These are phyloP conservation scores for Sporophila hypoxantha DNA, from an alignment of 2,113 vertebrate species.

Conservation along the genomic window DNA sequence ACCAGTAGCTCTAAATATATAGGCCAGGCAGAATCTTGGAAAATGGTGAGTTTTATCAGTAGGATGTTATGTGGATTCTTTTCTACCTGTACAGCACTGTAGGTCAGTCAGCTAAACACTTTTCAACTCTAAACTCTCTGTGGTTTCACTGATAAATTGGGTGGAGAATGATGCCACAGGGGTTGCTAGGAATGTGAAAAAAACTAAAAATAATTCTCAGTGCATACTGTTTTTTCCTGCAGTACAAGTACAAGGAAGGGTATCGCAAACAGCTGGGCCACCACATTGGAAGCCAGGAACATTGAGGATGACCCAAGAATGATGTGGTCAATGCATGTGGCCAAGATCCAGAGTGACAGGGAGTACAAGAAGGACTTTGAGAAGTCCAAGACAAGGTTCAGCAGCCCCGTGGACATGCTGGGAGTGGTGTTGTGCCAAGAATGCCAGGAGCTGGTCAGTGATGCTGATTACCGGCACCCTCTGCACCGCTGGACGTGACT, in stretches of 20 bases:
- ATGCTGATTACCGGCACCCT: constrained; percentile 77
- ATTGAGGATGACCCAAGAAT: constrained; percentile 83
- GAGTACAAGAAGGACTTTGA: constrained; percentile 95
- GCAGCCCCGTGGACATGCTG: constrained; percentile 89
- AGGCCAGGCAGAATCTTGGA: neutral
- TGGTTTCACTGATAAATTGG: neutral
- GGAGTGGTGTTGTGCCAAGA: constrained; percentile 85
- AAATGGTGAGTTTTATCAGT: neutral
- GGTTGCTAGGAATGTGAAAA: fast-evolving
- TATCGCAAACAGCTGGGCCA: constrained; percentile 60
- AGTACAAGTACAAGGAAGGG: constrained; percentile 83
- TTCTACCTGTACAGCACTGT: fast-evolving
- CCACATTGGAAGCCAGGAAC: constrained; percentile 67
- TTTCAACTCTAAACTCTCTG: neutral
- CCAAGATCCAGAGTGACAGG: constrained; percentile 86
- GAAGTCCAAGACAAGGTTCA: constrained; percentile 84
- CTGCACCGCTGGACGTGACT: constrained; percentile 92
- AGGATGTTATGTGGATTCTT: neutral
- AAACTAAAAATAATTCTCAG: neutral
- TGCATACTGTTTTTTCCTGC: neutral
- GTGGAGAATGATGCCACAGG: no score
- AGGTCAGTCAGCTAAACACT: neutral
- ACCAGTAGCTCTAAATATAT: neutral
- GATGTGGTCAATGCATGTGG: constrained; percentile 86
- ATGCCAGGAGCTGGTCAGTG: constrained; percentile 84